Conservation (phyloP, 2,888 invertebrate species). For the Scrobipalpa atriplicella region DNA sequence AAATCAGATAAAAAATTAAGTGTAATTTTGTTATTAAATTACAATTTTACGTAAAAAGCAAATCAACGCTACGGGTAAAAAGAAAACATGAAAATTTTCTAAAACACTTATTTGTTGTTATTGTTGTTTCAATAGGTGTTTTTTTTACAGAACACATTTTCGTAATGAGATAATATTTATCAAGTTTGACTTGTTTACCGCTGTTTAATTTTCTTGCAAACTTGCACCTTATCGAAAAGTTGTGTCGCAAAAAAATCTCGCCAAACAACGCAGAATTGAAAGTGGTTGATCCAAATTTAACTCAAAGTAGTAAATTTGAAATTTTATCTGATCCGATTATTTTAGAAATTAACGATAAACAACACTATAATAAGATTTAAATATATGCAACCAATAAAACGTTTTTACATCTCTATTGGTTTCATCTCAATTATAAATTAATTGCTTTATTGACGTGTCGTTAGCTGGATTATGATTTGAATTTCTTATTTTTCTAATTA, state of each 20-base stretch:
- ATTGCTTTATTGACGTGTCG: slow-evolving; percentile 24
- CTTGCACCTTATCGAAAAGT: not conserved
- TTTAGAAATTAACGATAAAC: slow-evolving; percentile 23
- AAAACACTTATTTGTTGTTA: too few relatives aligned
- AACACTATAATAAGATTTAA: slow-evolving; percentile 15
- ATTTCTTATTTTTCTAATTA: slow-evolving; percentile 4
- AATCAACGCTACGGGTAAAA: too few relatives aligned
- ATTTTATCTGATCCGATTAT: slow-evolving; percentile 21
- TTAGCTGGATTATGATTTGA: not conserved
- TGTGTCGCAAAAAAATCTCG: too few relatives aligned
- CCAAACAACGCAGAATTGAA: slow-evolving; percentile 13
- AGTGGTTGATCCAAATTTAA: slow-evolving; percentile 12
- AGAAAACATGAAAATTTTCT: too few relatives aligned
- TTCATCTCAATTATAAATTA: slow-evolving; percentile 27
- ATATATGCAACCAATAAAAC: slow-evolving; percentile 22
- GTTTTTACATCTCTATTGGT: slow-evolving; percentile 18
- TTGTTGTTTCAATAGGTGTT: too few relatives aligned
- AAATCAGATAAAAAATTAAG: too few relatives aligned
- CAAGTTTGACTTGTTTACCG: not conserved
- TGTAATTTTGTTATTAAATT: too few relatives aligned
- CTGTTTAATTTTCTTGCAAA: not conserved
- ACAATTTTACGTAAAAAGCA: too few relatives aligned
- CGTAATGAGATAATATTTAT: not conserved
- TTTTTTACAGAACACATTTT: too few relatives aligned
- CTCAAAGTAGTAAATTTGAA: slow-evolving; percentile 12